Base-by-base conservation (phyloP, 2,797 vertebrate species). In the Sebastes hubbsi region DNA sequence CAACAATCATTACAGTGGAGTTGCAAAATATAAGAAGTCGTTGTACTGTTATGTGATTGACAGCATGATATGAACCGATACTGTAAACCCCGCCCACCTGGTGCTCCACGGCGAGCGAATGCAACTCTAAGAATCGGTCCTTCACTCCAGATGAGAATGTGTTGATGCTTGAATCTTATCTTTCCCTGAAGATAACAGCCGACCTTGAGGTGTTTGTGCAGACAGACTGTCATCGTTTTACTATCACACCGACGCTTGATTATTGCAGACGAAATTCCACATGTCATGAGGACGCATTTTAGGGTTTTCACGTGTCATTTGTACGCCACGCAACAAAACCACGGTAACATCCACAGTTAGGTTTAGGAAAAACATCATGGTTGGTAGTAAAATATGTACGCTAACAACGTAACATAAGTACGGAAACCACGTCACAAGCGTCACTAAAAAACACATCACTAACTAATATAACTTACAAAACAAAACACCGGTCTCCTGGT, bases 131-230 rank as follows among this genome's bases (percentile, higher is more conserved):
- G 10, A 34, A 8, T 11, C 7, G 1, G 14, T 34, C 42, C 16
- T 64, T 58, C 8, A 16, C 12, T 55, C 8, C 18, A 52, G 49
- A 52, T 20, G 12, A 9, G 27, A 66, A 58, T 46, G 10, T 42
- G n/a, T 64, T 8, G 2, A 12, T 54, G 5, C 36, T 18, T 16
- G 3, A 46, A 70, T 52, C 10, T 16, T 11, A 52, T 55, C 24
- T 49, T 7, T 52, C 10, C 11, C 30, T 55, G 24, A 38, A 20
- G 42, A 63, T 54, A 22, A 46, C 12, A 61, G 72, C 6, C 14
- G 20, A 65, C 65, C n/a, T 25, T 70, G 58, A 60, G 10, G 46
- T 64, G 69, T 78, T 74, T 59, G 7, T 30, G 38, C 38, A 27
- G 52, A 62, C 65, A 46, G 18, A 29, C 77, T 36, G 54, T 34